phyloP scores from a whole-genome alignment of 2,113 vertebrate genomes.

The Acrocephalus arundinaceus region DNA sequence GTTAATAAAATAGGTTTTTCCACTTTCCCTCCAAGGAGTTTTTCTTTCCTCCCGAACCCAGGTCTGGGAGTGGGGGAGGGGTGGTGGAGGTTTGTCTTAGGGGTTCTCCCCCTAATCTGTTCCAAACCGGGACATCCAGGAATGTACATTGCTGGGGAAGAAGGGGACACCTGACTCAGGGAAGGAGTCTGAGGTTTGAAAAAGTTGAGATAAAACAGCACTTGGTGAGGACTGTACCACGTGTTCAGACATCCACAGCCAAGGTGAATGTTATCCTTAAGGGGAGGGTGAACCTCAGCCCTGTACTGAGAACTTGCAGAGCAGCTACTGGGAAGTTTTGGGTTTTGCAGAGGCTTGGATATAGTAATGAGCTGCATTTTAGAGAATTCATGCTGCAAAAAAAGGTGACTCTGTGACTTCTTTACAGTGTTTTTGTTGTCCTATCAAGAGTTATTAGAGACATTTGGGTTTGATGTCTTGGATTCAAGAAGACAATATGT shows the following conservation, averaged over 20 bases:
- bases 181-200: background rate
- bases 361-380: background rate
- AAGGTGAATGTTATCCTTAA: background rate
- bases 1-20: no score
- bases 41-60: no score
- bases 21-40: no score
- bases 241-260: background rate
- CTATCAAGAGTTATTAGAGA: background rate
- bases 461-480: background rate
- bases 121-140: no score
- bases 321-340: background rate
- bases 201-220: background rate
- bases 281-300: background rate
- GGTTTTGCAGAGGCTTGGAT: background rate
- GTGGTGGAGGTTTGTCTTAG: no score
- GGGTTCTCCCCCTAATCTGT: no score
- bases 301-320: background rate
- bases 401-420: background rate
- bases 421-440: background rate
- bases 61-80: no score
- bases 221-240: fast-evolving
- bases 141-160: background rate
- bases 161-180: background rate
- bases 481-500: background rate
- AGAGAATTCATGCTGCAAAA: background rate